These are phyloP conservation scores for Drosophila erecta DNA, from an alignment of 1,140 invertebrate species.

Conservation along the genomic window DNA sequence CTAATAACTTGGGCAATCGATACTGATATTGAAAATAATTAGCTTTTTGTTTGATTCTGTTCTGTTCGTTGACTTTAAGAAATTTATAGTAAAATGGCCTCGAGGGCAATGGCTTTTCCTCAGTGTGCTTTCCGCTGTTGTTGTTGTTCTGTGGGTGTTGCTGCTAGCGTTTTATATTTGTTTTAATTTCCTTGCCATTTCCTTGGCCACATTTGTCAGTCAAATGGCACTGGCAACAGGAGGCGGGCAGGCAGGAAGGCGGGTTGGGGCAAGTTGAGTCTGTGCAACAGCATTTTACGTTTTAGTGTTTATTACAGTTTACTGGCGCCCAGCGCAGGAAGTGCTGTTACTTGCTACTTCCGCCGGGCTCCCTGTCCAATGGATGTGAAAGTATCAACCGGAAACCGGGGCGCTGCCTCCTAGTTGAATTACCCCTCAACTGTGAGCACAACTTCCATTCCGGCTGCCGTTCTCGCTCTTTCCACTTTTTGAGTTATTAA, in stretches of 20 bases:
- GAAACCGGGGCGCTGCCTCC: conserved; percentile 41
- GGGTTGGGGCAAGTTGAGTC: conserved; percentile 31
- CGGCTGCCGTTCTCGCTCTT: neutral
- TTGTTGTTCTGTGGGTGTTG: conserved; percentile 19
- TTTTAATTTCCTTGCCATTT: conserved; percentile 82
- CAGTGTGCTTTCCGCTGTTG: conserved; percentile 5
- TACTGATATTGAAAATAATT: neutral
- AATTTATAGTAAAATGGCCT: too few relatives aligned
- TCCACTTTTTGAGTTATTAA: conserved; percentile 26
- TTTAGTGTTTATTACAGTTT: conserved; percentile 78
- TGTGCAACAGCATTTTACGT: conserved; percentile 59
- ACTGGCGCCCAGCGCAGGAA: conserved; percentile 64
- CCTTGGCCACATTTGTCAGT: conserved; percentile 77
- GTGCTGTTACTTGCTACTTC: conserved; percentile 75
- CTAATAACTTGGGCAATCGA: neutral
- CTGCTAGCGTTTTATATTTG: conserved; percentile 73
- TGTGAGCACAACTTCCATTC: conserved; percentile 14
- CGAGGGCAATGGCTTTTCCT: neutral
- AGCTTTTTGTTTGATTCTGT: too few relatives aligned
- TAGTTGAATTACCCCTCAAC: conserved; percentile 31
- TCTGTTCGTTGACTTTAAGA: too few relatives aligned
- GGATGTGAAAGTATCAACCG: conserved; percentile 46
- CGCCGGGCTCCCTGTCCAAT: conserved; percentile 16
- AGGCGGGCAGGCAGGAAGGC: neutral
- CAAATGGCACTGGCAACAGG: conserved; percentile 42